Percentiles rank a stretch among this genome's conserved stretches.
phyloP scores from a whole-genome alignment of 2,113 vertebrate species.

The Mesembrinibis cayennensis region DNA sequence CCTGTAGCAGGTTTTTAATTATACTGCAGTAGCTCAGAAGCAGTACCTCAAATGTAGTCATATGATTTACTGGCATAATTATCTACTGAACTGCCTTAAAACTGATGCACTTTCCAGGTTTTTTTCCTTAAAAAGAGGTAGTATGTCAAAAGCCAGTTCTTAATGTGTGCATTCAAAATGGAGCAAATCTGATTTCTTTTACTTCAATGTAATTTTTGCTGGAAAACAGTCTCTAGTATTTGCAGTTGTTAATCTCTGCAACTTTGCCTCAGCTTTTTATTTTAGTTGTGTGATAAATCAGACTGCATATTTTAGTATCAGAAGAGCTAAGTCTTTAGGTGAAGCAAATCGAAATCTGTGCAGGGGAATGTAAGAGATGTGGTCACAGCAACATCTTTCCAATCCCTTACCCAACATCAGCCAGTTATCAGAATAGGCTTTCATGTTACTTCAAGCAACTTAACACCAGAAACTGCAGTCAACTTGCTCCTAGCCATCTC shows the following conservation, averaged over 20 bases:
- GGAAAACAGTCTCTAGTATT: background rate
- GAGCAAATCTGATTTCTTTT: background rate
- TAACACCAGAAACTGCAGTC: background rate
- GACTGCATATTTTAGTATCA: background rate
- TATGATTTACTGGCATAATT: conserved; percentile 11
- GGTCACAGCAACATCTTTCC: background rate
- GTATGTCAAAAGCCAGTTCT: background rate
- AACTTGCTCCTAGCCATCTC: background rate
- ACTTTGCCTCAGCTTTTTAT: background rate
- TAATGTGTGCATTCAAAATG: background rate
- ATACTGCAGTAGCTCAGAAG: background rate
- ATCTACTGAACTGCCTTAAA: background rate
- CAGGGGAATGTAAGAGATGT: background rate
- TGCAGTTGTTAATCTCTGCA: background rate
- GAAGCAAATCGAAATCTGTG: background rate
- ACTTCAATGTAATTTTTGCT: background rate
- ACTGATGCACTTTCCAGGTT: background rate
- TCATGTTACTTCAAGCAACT: background rate
- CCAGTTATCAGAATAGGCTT: background rate
- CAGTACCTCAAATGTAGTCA: background rate
- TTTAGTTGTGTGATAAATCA: background rate
- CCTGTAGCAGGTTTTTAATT: background rate
- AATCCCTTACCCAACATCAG: background rate
- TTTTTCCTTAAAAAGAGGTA: background rate
- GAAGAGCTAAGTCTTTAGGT: background rate